phyloP scores from a whole-genome alignment of 2,113 vertebrate species.

The Crotalus viridis region DNA sequence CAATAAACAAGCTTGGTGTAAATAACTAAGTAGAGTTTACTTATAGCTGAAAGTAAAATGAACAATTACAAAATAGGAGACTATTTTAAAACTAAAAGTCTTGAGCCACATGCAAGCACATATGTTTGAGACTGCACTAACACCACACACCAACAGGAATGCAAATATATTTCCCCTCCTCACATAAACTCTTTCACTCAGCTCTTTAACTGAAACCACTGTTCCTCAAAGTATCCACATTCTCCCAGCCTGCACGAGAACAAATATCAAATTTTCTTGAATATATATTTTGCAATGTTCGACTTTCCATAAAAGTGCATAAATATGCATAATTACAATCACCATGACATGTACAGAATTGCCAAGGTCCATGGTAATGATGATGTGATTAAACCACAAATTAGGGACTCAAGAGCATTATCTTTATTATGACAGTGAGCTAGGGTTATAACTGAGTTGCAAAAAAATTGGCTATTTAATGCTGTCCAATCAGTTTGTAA shows the following conservation, averaged over 20 bases:
- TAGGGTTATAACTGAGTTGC: background rate
- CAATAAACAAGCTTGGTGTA: slow-evolving; percentile 63
- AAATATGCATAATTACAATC: background rate
- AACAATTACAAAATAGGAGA: slow-evolving; percentile 47
- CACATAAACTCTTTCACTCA: background rate
- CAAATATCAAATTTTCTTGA: slow-evolving; percentile 59
- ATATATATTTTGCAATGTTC: background rate
- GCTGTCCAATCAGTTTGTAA: background rate
- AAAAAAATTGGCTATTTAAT: background rate
- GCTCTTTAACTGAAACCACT: slow-evolving; percentile 56
- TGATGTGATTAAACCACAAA: background rate
- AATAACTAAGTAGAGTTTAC: slow-evolving; percentile 56
- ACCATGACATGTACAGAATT: background rate
- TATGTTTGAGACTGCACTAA: background rate
- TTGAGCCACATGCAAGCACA: slow-evolving; percentile 41
- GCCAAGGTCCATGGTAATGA: background rate
- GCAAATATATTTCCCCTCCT: slow-evolving; percentile 4
- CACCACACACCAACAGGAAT: slow-evolving; percentile 48
- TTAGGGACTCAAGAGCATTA: background rate
- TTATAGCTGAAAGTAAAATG: background rate
- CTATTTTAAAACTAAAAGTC: slow-evolving; percentile 22
- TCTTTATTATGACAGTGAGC: background rate
- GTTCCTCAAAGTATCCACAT: slow-evolving; percentile 58
- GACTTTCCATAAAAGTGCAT: background rate
- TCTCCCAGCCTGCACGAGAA: slow-evolving; percentile 55